Conservation (phyloP, 1,140 invertebrate species). For the Temnothorax nylanderi region DNA sequence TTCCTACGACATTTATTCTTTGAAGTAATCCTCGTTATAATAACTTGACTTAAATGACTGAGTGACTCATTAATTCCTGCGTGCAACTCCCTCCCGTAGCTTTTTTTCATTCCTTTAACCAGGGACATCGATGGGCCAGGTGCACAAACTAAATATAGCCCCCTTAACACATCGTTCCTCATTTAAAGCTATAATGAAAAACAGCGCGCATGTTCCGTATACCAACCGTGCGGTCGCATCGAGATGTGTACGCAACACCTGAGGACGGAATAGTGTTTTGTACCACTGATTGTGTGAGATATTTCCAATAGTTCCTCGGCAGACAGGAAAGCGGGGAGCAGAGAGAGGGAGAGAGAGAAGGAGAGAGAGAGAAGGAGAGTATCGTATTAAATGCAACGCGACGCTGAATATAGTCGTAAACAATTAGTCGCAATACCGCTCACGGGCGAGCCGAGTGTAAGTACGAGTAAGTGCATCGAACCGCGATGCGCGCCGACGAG, state of each 20-base stretch:
- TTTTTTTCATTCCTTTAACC: background rate
- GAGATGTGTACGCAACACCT: background rate
- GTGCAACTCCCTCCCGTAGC: background rate
- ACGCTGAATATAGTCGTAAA: background rate
- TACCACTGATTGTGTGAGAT: background rate
- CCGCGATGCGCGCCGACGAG: background rate
- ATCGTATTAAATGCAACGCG: background rate
- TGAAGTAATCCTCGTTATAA: too few species aligned
- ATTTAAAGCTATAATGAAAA: slow-evolving; percentile 20
- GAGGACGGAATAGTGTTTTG: background rate
- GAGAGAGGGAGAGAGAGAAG: background rate
- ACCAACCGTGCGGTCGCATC: background rate
- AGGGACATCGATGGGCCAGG: background rate
- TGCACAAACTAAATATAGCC: slow-evolving; percentile 34
- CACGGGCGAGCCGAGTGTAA: background rate
- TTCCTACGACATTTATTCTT: too few species aligned
- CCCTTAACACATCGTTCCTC: background rate
- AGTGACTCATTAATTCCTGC: background rate
- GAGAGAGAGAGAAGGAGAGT: background rate
- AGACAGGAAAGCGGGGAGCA: background rate
- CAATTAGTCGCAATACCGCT: slow-evolving; percentile 1
- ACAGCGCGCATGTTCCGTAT: background rate
- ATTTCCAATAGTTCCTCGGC: background rate
- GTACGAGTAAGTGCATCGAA: slow-evolving; percentile 45
- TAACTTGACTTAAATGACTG: too few species aligned